Evolutionary conservation across 1,140 invertebrate species (phyloP), one percentile per base, ranked within the genome.

Genomic region (Apis laboriosa): DNA sequence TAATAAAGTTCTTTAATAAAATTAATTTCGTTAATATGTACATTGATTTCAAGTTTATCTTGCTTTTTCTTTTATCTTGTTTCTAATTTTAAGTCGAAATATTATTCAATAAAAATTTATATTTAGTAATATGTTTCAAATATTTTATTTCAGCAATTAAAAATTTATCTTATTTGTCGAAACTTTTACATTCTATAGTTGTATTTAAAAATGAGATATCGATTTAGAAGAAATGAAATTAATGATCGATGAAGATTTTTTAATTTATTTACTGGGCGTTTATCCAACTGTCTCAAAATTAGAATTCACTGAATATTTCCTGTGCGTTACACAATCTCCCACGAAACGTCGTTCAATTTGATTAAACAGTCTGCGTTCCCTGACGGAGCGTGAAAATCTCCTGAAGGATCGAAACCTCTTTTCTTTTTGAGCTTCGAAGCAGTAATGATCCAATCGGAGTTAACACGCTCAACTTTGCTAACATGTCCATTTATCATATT

Each of bases 381-480:
- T 43, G 49, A 15, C 28, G 56, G 8, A 79, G 55, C 77, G 77
- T 79, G 58, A 79, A 79, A 79, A 72, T 71, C 77, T 68, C 17
- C 53, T 8, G 67, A 63, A 72, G 49, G 67, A 21, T 68, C 64
- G 76, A 78, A 70, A 68, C 64, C 43, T 66, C 61, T 76, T 51
- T 70, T 53, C 51, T 19, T 67, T 79, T 79, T 79, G 67, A 43
- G 67, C 67, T 79, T 2, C 24, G 77, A 79, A 72, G 56, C 67
- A 67, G 77, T 79, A 79, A 72, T 61, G 77, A 79, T 79, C 49
- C 67, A 72, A 79, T 72, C 66, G 77, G 49, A 61, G 67, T 53
- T 61, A 79, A 79, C 77, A 56, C 49, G 43, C 19, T 4, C 55
- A 68, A 77, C 53, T 68, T 68, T 64, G 53, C 34, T 15, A 24